phyloP scores from a whole-genome alignment of 1,140 invertebrate genomes.

The Drosophila prosaltans region DNA sequence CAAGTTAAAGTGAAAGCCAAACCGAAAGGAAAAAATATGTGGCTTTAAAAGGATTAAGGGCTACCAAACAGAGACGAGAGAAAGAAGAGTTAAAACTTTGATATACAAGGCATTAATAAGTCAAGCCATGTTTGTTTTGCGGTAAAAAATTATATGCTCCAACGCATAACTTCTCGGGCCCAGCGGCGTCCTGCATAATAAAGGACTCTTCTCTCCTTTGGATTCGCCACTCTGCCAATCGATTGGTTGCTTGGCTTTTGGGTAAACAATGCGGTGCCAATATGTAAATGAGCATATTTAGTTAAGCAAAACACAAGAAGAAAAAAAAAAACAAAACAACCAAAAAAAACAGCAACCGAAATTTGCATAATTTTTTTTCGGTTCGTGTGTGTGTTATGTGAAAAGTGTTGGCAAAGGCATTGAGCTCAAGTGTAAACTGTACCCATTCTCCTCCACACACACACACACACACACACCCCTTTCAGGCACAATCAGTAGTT shows the following conservation, averaged over 20 bases:
- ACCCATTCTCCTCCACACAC: neutral
- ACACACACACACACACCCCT: no score
- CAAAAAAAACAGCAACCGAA: conserved; percentile 2
- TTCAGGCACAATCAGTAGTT: conserved; percentile 1
- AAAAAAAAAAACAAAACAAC: conserved; percentile 19
- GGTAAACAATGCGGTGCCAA: conserved; percentile 71
- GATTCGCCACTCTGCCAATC: conserved; percentile 22
- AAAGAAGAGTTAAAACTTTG: conserved; percentile 46
- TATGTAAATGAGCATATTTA: conserved; percentile 74
- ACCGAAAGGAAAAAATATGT: neutral
- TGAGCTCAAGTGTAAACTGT: conserved; percentile 16
- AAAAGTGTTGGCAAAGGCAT: conserved; percentile 37
- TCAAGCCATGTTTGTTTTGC: conserved; percentile 55
- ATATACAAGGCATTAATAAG: conserved; percentile 70
- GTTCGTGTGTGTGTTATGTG: conserved; percentile 13
- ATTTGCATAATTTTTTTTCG: conserved; percentile 67
- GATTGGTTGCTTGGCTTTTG: conserved; percentile 38
- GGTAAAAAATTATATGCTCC: conserved; percentile 60
- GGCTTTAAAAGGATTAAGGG: conserved; percentile 28
- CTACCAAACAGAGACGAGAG: conserved; percentile 21
- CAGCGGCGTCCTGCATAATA: conserved; percentile 62
- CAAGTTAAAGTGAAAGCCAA: neutral
- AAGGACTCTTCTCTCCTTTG: conserved; percentile 22
- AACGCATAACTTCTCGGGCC: conserved; percentile 50
- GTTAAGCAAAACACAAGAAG: conserved; percentile 33